Conservation (phyloP, 2,113 vertebrate species). For the Gallinago paraguaiae region DNA sequence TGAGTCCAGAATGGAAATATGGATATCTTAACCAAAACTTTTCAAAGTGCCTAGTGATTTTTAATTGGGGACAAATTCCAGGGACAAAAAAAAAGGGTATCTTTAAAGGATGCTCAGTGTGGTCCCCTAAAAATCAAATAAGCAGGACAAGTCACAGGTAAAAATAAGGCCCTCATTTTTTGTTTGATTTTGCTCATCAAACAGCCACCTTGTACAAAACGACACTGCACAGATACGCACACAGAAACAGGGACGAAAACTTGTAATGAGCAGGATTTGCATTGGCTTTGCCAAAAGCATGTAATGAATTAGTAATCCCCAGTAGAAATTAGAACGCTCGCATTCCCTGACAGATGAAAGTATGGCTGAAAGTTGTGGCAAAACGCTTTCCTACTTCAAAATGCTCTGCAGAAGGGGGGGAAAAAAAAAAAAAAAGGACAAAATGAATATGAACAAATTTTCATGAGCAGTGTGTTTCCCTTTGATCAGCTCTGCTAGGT, state of each 20-base stretch:
- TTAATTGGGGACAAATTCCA: not conserved
- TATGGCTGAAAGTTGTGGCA: constrained; percentile 37
- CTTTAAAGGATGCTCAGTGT: not conserved
- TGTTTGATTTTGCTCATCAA: not conserved
- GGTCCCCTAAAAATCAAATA: not conserved
- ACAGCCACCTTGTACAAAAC: not conserved
- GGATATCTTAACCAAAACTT: not conserved
- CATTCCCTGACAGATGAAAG: not conserved
- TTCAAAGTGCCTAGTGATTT: not conserved
- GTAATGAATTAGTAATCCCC: constrained; percentile 53
- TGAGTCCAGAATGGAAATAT: not conserved
- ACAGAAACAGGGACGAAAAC: not conserved
- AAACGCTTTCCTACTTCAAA: constrained; percentile 25
- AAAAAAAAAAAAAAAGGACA: not conserved
- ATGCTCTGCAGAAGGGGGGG: not conserved
- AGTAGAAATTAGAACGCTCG: not conserved
- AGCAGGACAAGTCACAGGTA: not conserved
- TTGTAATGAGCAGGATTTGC: not conserved
- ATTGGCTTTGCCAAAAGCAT: constrained; percentile 36
- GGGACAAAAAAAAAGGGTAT: not conserved
- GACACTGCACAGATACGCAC: not conserved
- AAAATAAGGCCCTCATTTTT: not conserved
- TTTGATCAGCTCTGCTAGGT: constrained; percentile 45
- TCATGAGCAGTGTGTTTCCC: constrained; percentile 1
- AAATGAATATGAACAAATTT: constrained; percentile 44